Conservation (phyloP, 2,888 invertebrate species). For the Lasioglossum calceatum region DNA sequence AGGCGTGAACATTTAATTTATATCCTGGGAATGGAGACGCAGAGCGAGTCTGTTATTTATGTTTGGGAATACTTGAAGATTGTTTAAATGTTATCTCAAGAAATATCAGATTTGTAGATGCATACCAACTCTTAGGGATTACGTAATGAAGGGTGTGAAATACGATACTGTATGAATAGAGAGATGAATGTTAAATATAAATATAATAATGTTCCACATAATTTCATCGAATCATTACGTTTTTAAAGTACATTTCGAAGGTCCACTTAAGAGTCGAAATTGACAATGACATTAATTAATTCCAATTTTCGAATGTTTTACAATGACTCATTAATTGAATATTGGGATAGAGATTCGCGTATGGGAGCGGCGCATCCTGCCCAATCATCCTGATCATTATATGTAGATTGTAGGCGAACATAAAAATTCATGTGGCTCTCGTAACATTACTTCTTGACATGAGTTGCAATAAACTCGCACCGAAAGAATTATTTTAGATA, state of each 20-base stretch:
- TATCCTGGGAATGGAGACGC: not conserved
- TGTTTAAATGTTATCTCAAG: not conserved
- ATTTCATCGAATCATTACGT: not conserved
- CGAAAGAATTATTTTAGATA: not conserved
- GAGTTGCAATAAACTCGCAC: not conserved
- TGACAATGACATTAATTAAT: not conserved
- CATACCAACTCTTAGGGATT: not conserved
- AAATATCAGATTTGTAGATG: not conserved
- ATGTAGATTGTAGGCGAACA: constrained; percentile 77
- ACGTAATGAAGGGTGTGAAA: not conserved
- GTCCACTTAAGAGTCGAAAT: not conserved
- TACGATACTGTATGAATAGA: not conserved
- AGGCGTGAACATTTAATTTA: constrained; percentile 35
- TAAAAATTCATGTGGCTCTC: constrained; percentile 76
- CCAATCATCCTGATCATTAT: constrained; percentile 79
- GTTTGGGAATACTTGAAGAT: not conserved
- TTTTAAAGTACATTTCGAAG: not conserved
- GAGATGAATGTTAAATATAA: too few relatives aligned
- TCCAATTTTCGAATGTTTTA: not conserved
- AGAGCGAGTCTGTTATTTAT: not conserved
- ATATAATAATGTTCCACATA: not conserved
- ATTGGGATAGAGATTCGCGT: constrained; percentile 61
- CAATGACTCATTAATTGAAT: constrained; percentile 59
- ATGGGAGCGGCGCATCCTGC: constrained; percentile 80
- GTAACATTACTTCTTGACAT: constrained; percentile 3